Conservation (phyloP, 2,797 vertebrate genomes). For the Fistularia commersonii region DNA sequence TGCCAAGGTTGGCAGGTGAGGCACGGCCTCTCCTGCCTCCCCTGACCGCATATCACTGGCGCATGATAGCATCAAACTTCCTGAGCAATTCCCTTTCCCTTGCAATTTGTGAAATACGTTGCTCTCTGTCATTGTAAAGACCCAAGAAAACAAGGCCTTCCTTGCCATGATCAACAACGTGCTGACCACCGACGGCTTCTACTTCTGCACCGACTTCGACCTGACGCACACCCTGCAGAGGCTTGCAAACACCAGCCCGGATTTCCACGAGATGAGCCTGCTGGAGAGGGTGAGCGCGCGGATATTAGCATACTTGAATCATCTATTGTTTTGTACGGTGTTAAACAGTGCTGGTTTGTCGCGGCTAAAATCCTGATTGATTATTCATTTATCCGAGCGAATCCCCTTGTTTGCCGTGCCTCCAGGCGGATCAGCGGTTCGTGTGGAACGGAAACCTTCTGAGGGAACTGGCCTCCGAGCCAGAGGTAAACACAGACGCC, state of each 20-base stretch:
- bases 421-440: slow-evolving; percentile 94
- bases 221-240: slow-evolving; percentile 94
- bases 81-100: too few relatives aligned
- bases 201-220: slow-evolving; percentile 94
- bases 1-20: too few relatives aligned
- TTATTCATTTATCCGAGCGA: neutral
- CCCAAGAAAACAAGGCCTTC: slow-evolving; percentile 95
- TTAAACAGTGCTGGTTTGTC: too few relatives aligned
- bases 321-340: too few relatives aligned
- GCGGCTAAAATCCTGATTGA: too few relatives aligned
- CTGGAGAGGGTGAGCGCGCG: slow-evolving; percentile 86
- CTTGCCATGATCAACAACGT: slow-evolving; percentile 91
- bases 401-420: neutral
- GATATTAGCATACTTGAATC: too few relatives aligned
- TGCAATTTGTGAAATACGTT: neutral
- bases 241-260: slow-evolving; percentile 92
- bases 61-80: too few relatives aligned
- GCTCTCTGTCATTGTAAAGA: slow-evolving; percentile 64
- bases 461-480: slow-evolving; percentile 90
- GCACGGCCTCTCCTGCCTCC: too few relatives aligned
- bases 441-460: slow-evolving; percentile 98
- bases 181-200: slow-evolving; percentile 92
- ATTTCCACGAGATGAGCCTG: slow-evolving; percentile 98
- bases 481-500: slow-evolving; percentile 80
- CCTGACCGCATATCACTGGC: too few relatives aligned